Evolutionary conservation across 2,797 vertebrate species (phyloP).

Genomic region (Pseudotriccus pelzelni): DNA sequence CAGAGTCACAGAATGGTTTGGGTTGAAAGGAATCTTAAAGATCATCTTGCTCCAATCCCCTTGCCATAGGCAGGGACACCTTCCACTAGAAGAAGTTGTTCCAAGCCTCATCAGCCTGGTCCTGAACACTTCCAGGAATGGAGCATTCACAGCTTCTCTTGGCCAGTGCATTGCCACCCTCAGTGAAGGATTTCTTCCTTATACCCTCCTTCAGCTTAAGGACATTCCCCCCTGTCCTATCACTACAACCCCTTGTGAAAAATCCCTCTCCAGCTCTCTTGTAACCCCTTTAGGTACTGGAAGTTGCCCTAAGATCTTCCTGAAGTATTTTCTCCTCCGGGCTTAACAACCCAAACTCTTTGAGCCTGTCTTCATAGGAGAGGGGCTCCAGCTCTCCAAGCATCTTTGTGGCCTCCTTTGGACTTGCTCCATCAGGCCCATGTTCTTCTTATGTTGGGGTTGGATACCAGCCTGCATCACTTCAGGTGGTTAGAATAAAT

Average conservation of each 20-base stretch:
- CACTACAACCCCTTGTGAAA: not conserved
- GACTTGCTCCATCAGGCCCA: not conserved
- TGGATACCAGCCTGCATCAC: not conserved
- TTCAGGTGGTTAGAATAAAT: not conserved
- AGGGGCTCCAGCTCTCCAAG: not conserved
- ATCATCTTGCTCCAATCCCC: not conserved
- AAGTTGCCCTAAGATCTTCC: not conserved
- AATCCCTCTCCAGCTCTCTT: not conserved
- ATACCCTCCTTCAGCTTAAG: not conserved
- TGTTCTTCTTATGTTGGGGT: not conserved
- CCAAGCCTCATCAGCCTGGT: accelerated
- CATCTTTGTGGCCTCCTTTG: not conserved
- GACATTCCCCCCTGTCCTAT: not conserved
- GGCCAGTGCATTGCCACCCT: not conserved
- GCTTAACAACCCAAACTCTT: not conserved
- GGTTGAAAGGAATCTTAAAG: not conserved
- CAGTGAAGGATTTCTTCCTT: not conserved
- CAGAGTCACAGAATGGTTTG: not conserved
- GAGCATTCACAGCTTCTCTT: not conserved
- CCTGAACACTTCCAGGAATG: not conserved
- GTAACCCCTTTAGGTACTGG: not conserved
- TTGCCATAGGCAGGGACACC: not conserved
- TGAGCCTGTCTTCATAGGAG: not conserved
- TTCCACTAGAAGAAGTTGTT: not conserved
- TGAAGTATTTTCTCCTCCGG: accelerated